Conservation (phyloP, 2,113 vertebrate genomes). For the Mustelus asterias region DNA sequence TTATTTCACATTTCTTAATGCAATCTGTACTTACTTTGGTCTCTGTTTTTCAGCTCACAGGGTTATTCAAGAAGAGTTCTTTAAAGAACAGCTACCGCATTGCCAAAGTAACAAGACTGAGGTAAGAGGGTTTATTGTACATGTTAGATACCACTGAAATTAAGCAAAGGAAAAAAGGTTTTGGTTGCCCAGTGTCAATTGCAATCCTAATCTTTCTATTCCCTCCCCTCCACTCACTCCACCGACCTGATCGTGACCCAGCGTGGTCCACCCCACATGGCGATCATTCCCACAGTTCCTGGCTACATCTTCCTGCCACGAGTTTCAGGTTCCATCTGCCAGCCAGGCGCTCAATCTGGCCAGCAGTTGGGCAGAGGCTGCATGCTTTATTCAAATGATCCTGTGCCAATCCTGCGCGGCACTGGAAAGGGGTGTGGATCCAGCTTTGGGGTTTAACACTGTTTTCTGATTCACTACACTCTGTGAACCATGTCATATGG, state of each 20-base stretch:
- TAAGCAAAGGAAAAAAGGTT: not conserved
- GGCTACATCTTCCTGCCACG: not conserved
- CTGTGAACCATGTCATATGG: not conserved
- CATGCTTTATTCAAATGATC: not conserved
- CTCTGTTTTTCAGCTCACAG: slow-evolving; percentile 52
- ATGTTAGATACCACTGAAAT: not conserved
- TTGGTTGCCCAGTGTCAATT: not conserved
- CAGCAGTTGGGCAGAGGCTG: not conserved
- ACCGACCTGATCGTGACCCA: not conserved
- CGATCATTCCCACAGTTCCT: not conserved
- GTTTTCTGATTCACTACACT: not conserved
- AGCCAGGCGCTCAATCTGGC: not conserved
- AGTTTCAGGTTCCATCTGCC: not conserved
- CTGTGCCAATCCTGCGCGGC: not conserved
- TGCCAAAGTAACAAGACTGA: slow-evolving; percentile 53
- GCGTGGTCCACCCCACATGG: not conserved
- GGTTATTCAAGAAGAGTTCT: slow-evolving; percentile 48
- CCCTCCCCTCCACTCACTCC: not conserved
- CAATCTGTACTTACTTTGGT: not conserved
- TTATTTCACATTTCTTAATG: not conserved
- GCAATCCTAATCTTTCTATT: not conserved
- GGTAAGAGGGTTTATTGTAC: slow-evolving; percentile 47
- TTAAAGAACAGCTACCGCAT: slow-evolving; percentile 49
- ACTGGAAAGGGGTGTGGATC: not conserved
- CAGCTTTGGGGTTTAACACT: not conserved